phyloP scores from a whole-genome alignment of 2,113 vertebrate species.

The Phyllostomus discolor region DNA sequence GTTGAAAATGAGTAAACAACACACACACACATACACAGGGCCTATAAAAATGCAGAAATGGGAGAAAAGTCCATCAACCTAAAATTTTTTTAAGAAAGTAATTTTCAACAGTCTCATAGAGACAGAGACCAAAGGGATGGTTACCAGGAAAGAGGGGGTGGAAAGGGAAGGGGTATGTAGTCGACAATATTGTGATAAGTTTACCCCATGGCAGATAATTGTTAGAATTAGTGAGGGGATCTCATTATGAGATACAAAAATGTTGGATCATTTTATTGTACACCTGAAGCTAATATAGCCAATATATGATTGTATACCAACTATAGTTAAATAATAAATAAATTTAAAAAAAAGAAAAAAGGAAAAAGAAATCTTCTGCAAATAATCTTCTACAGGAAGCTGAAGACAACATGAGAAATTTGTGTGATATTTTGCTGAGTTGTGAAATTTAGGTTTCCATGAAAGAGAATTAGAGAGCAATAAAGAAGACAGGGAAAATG shows the following conservation, averaged over 20 bases:
- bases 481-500: not conserved
- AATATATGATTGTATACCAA: not conserved
- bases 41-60: not conserved
- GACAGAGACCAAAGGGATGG: not conserved
- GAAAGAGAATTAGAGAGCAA: not conserved
- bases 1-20: not conserved
- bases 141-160: not conserved
- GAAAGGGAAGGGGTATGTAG: not conserved
- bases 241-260: not conserved
- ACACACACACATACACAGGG: not conserved
- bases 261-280: not conserved
- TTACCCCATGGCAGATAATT: not conserved
- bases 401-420: not conserved
- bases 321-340: not conserved
- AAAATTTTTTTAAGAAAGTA: not conserved
- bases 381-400: not conserved
- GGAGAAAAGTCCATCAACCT: not conserved
- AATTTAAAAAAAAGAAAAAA: not conserved
- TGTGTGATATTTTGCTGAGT: not conserved
- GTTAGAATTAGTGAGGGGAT: not conserved
- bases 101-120: not conserved
- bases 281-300: not conserved
- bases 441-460: not conserved
- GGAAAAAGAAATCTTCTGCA: not conserved
- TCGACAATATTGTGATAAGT: not conserved